Evolutionary conservation across 2,113 vertebrate genomes (phyloP).

Genomic region (Phocoena sinus): DNA sequence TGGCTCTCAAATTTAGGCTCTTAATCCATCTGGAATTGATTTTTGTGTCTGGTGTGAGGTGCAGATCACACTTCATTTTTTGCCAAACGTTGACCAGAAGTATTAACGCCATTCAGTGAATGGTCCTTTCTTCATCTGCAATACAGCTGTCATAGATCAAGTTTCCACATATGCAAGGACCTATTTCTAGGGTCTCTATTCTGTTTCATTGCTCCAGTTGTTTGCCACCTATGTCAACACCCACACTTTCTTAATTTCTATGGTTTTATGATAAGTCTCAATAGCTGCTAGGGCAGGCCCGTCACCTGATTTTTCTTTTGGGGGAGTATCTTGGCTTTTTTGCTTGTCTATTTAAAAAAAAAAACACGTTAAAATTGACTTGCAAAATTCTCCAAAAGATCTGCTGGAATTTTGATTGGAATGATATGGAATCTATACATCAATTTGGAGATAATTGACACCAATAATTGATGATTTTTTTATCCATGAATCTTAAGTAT

Average conservation of each 20-base stretch:
- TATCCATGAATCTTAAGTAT: neutral
- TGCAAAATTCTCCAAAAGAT: neutral
- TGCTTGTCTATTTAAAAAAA: neutral
- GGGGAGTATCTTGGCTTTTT: neutral
- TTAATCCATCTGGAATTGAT: neutral
- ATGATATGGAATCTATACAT: neutral
- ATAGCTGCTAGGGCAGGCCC: neutral
- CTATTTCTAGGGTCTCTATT: neutral
- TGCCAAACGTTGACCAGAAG: neutral
- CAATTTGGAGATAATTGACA: neutral
- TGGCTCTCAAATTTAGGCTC: neutral
- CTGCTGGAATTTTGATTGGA: neutral
- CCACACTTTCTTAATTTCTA: neutral
- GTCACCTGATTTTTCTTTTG: neutral
- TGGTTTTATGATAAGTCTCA: neutral
- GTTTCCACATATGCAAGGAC: neutral
- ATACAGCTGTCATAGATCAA: neutral
- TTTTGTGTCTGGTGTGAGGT: neutral
- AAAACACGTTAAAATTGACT: neutral
- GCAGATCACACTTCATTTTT: neutral
- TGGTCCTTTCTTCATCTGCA: neutral
- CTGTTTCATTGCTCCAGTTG: neutral
- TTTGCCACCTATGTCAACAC: neutral
- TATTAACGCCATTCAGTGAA: neutral
- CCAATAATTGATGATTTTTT: neutral